These are phyloP conservation scores for Euthynnus affinis DNA, from an alignment of 2,797 vertebrate species.

Conservation along the genomic window DNA sequence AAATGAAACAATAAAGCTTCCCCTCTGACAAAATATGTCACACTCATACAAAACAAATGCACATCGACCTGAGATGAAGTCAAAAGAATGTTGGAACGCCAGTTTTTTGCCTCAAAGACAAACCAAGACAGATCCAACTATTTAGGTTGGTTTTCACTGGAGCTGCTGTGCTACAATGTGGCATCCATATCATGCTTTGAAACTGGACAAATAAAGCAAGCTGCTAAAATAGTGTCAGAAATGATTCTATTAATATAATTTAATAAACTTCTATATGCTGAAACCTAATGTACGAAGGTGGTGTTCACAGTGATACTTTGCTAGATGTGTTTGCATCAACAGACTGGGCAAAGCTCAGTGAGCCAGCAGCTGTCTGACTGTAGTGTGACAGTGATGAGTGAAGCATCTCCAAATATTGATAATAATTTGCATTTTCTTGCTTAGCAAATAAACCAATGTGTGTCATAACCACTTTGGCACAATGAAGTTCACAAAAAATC, in stretches of 20 bases:
- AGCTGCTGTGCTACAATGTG: conserved; percentile 41
- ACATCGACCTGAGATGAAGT: conserved; percentile 13
- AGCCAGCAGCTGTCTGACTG: background rate
- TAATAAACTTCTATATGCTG: conserved; percentile 7
- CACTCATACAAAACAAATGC: conserved; percentile 21
- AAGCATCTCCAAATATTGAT: background rate
- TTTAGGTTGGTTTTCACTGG: background rate
- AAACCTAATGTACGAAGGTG: conserved; percentile 5
- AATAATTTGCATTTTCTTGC: background rate
- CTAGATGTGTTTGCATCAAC: no score
- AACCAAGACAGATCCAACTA: conserved; percentile 50
- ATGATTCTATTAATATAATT: background rate
- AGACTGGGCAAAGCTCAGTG: background rate
- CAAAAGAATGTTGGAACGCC: conserved; percentile 38
- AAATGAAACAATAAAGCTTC: background rate
- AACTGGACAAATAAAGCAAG: conserved; percentile 23
- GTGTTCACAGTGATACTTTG: no score
- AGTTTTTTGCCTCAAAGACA: conserved; percentile 46
- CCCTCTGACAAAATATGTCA: background rate
- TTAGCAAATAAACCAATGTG: background rate
- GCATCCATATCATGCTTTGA: conserved; percentile 21
- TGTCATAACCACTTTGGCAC: no score
- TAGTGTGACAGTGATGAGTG: background rate
- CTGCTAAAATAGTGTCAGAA: conserved; percentile 22
- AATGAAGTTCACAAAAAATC: no score